A percentile compares a stretch with the other conserved stretches of the same genome.
Evolutionary conservation across 2,797 vertebrate species (phyloP).

Genomic region (Spheniscus humboldti): DNA sequence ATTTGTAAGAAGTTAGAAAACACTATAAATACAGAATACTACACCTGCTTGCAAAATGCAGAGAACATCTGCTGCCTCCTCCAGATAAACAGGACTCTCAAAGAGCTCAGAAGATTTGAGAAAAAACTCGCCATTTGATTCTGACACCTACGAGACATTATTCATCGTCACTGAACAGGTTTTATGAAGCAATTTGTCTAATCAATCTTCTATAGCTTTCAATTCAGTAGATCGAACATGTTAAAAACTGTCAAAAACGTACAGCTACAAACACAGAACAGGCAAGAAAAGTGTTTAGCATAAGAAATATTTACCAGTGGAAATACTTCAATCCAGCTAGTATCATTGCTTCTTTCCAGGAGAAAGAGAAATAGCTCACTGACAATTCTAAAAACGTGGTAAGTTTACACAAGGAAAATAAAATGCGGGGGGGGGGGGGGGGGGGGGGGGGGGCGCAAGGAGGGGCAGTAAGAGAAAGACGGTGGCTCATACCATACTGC

Average conservation of each 20-base stretch:
- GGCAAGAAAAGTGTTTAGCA: background rate
- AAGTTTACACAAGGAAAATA: background rate
- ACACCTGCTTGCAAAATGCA: slow-evolving; percentile 99
- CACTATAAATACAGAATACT: background rate
- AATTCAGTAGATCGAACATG: background rate
- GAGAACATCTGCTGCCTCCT: slow-evolving; percentile 97
- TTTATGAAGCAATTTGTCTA: background rate
- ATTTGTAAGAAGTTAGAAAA: background rate
- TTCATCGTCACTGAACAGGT: background rate
- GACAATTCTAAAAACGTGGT: background rate
- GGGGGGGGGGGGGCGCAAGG: no score
- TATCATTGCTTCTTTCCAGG: background rate
- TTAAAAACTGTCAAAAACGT: background rate
- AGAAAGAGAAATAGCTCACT: background rate
- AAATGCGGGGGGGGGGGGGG: fast-evolving
- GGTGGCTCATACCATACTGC: fast-evolving
- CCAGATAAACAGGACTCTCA: slow-evolving; percentile 94
- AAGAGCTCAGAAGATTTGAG: slow-evolving; percentile 96
- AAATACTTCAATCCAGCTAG: background rate
- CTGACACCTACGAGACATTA: slow-evolving; percentile 80
- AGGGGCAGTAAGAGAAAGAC: fast-evolving
- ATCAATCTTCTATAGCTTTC: background rate
- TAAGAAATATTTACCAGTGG: background rate
- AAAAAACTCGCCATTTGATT: slow-evolving; percentile 95
- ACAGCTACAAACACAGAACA: background rate